These are phyloP conservation scores for Mus pahari DNA, from an alignment of 2,113 vertebrate genomes.

Conservation along the genomic window DNA sequence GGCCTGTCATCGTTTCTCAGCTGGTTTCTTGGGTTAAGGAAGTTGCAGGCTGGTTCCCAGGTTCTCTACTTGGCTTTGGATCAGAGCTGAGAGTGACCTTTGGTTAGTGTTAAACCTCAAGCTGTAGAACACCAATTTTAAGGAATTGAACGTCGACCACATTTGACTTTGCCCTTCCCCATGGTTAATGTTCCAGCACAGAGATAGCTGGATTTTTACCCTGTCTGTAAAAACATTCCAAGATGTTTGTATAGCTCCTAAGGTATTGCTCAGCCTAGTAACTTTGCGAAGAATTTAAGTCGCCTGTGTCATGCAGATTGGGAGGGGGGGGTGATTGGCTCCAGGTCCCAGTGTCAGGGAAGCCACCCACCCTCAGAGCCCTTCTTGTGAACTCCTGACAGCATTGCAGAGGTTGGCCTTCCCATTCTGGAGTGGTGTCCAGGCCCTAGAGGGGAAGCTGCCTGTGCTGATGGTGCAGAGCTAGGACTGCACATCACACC, in stretches of 20 bases:
- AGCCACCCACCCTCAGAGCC: fast-evolving
- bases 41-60: not conserved
- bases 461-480: not conserved
- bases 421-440: not conserved
- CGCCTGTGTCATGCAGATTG: not conserved
- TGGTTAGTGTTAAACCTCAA: constrained; percentile 50
- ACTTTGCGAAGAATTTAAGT: not conserved
- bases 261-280: not conserved
- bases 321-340: not conserved
- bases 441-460: not conserved
- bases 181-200: not conserved
- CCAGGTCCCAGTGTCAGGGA: not conserved
- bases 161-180: constrained; percentile 61
- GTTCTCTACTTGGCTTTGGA: not conserved
- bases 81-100: constrained; percentile 63
- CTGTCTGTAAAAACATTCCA: constrained; percentile 19
- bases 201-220: not conserved
- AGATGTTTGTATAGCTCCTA: not conserved
- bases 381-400: not conserved
- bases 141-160: not conserved
- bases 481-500: not conserved
- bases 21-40: not conserved
- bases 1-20: not conserved
- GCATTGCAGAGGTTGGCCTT: not conserved
- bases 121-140: not conserved